Percentiles rank a stretch among this genome's conserved stretches.
These are phyloP conservation scores for Microctenopoma steveboyesi DNA, from an alignment of 2,797 vertebrate genomes.

Conservation along the genomic window DNA sequence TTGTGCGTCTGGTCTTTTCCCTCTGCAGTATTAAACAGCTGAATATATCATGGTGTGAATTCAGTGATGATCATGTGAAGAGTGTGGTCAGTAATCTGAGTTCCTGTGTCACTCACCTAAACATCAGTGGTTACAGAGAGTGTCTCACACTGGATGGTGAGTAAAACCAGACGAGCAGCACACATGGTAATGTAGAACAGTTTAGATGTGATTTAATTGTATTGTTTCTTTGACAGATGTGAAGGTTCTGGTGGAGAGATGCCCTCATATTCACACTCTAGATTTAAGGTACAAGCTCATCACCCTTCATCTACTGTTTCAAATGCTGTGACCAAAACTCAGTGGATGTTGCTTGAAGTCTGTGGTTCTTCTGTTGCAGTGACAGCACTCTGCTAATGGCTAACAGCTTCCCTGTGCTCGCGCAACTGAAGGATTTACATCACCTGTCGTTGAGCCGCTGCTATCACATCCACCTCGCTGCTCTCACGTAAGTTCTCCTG, in stretches of 20 bases:
- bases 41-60: conserved; percentile 93
- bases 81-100: conserved; percentile 81
- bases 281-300: conserved; percentile 89
- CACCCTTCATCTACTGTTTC: background rate
- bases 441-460: conserved; percentile 93
- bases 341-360: background rate
- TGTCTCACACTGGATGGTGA: conserved; percentile 80
- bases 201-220: background rate
- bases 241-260: conserved; percentile 86
- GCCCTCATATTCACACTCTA: conserved; percentile 85
- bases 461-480: conserved; percentile 91
- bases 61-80: conserved; percentile 85
- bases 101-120: conserved; percentile 84
- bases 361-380: conserved; percentile 74
- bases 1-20: background rate
- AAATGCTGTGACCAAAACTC: background rate
- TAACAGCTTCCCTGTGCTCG: conserved; percentile 87
- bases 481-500: conserved; percentile 87
- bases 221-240: conserved; percentile 81
- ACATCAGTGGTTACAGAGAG: conserved; percentile 94
- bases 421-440: conserved; percentile 78
- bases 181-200: background rate
- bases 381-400: conserved; percentile 91
- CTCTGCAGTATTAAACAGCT: conserved; percentile 87
- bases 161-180: background rate